These are phyloP conservation scores for Gallinago solitaria DNA, from an alignment of 2,797 vertebrate species.

Conservation along the genomic window DNA sequence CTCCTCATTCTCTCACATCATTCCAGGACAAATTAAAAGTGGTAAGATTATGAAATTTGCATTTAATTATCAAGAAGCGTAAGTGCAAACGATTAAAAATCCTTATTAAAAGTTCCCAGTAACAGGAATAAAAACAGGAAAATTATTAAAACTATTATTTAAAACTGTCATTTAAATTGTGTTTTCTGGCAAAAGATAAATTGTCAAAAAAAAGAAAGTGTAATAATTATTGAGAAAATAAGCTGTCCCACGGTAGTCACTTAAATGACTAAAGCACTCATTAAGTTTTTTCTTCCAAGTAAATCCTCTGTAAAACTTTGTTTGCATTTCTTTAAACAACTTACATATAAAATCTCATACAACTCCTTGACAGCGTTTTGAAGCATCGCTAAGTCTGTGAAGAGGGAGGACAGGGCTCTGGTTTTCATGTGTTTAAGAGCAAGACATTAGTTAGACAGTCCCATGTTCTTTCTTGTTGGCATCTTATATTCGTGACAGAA, in stretches of 20 bases:
- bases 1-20: slow-evolving; percentile 31
- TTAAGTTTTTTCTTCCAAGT: not conserved
- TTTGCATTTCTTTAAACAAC: not conserved
- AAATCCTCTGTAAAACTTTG: not conserved
- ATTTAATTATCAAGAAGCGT: slow-evolving; percentile 70
- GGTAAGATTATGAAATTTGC: slow-evolving; percentile 60
- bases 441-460: not conserved
- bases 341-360: not conserved
- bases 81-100: slow-evolving; percentile 52
- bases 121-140: slow-evolving; percentile 34
- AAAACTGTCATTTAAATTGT: slow-evolving; percentile 67
- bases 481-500: not conserved
- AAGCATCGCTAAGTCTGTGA: not conserved
- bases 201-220: slow-evolving; percentile 32
- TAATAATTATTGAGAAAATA: slow-evolving; percentile 58
- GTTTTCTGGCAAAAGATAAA: slow-evolving; percentile 58
- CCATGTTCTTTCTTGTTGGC: not conserved
- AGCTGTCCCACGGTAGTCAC: slow-evolving; percentile 10
- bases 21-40: slow-evolving; percentile 57
- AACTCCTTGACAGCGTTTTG: not conserved
- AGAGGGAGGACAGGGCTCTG: not conserved
- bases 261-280: slow-evolving; percentile 46
- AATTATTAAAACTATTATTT: slow-evolving; percentile 69
- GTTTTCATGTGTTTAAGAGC: not conserved
- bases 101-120: slow-evolving; percentile 46